phyloP scores from a whole-genome alignment of 2,797 vertebrate species.

The Epinephelus awoara region DNA sequence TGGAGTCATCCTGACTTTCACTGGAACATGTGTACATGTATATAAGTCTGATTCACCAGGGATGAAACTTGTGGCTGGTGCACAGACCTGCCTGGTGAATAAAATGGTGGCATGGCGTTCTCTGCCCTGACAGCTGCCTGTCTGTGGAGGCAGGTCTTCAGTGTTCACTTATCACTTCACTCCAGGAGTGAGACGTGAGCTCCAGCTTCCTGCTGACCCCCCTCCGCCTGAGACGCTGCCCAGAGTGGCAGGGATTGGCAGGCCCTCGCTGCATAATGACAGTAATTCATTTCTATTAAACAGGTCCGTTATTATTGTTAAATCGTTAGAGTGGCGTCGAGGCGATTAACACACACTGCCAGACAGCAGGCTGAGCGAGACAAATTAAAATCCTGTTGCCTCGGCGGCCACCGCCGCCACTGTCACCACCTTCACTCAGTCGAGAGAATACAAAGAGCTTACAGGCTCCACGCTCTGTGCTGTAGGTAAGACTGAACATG shows the following conservation, averaged over 20 bases:
- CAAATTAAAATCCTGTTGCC: constrained; percentile 72
- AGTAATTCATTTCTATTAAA: constrained; percentile 82
- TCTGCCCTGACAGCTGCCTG: constrained; percentile 33
- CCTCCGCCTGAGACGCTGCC: constrained; percentile 22
- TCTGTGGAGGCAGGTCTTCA: constrained; percentile 34
- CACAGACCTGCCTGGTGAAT: not conserved
- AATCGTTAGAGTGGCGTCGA: constrained; percentile 71
- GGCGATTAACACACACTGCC: constrained; percentile 70
- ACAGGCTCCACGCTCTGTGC: not conserved
- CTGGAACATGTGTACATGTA: not conserved
- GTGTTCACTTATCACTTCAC: constrained; percentile 55
- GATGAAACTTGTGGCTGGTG: not conserved
- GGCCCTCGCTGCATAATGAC: constrained; percentile 68
- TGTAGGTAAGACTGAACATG: constrained; percentile 1
- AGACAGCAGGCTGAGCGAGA: constrained; percentile 61
- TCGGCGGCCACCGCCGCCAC: constrained; percentile 20
- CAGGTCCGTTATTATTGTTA: constrained; percentile 77
- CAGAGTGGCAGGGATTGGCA: constrained; percentile 71
- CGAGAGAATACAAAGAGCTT: constrained; percentile 29
- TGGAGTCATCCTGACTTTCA: not conserved
- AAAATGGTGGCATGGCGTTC: not conserved
- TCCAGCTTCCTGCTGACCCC: constrained; percentile 38
- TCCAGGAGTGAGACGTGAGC: constrained; percentile 41
- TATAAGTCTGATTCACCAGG: not conserved
- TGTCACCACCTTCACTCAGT: constrained; percentile 29